Evolutionary conservation across 2,797 vertebrate genomes (phyloP), one percentile per base, ranked within the genome.

Genomic region (Danio tinwini): DNA sequence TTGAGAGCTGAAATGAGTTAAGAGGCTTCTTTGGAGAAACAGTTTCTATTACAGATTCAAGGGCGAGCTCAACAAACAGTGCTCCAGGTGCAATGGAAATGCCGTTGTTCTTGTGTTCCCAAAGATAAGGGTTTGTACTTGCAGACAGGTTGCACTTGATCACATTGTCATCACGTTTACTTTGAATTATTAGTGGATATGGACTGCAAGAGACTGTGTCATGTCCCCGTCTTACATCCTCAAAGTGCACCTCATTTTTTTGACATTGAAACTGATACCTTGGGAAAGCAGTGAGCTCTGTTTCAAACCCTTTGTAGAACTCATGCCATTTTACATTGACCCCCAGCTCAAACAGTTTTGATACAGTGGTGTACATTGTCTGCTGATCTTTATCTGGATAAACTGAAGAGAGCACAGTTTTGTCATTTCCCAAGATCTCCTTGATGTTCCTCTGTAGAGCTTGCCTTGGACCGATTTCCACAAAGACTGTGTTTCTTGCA

Each of bases 401-500:
- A 67, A 93, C 87, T 19, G 93, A 91, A 6, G 92, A 77, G 0
- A 96, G 86, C 78, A 96, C 93, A 16, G 78, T 82, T 3, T 88
- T 76, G 19, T 87, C 82, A 53, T 86, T 80, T 65, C 96, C 95
- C 56, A 97, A 82, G 2, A 90, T 94, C 84, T 97, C 96, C 42
- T 80, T 87, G 69, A 97, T 95, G 87, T 91, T 94, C 62, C 93
- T 91, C 70, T 94, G 92, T 39, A 98, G 83, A 78, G 83, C 88
- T 73, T 86, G 89, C 11, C 93, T 93, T 80, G 95, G 95, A 71
- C 94, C 92, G 82, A 96, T 94, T 89, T 97, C 96, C 65, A 97
- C 91, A 91, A 97, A 96, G 7, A 95, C 87, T 19, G 88, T 4
- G 3, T 93, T 93, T 49, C 87, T 90, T n/a, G 68, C 89, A 37